Base-by-base conservation (phyloP, 2,888 invertebrate species). In the Chalcosyrphus nemorum region DNA sequence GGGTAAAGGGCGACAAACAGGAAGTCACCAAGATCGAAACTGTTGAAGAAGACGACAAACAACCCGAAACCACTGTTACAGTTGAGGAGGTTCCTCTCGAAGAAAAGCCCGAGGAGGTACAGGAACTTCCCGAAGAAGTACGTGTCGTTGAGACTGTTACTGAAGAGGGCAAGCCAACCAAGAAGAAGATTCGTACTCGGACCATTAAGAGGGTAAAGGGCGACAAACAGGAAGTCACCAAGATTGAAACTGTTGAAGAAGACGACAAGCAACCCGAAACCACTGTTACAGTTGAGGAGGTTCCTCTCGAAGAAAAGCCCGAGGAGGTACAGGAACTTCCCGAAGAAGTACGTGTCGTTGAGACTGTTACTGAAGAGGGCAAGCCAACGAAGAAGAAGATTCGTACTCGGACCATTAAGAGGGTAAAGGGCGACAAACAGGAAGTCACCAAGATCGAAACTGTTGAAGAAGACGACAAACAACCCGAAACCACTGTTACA, bases 11-110 rank as follows among this genome's bases (percentile, higher is more conserved):
- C 1, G 54, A 68, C 29, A 68, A 68, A 19, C 66, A 68, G 9
- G 66, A 68, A 54, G 29, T 68, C 41, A 68, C 66, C 4, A 68
- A 68, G 13, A 68, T 68, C n/a, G 66, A 68, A 7, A 54, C 54
- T 0, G 66, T 68, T 3, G 66, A 68, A 9, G 66, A 54, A 13
- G 66, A 68, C 19, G 66, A 68, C 32, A 52, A 54, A 2, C 17
- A 41, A 11, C 66, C 66, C 4, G 66, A 68, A 19, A 54, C 66
- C 7, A 68, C 54, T 1, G 66, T 68, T 11, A 68, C 66, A 5
- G 54, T 68, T 7, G 54, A 43, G 29, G 66, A 68, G 7, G 13
- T 2, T 2, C 66, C 66, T 9, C n/a, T 68, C 1, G 66, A 68
- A 1, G 66, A 68, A 1, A 54, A 41, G 4, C 66, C 41, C 0